Conservation (phyloP, 2,888 invertebrate species). For the Nomada ruficornis region DNA sequence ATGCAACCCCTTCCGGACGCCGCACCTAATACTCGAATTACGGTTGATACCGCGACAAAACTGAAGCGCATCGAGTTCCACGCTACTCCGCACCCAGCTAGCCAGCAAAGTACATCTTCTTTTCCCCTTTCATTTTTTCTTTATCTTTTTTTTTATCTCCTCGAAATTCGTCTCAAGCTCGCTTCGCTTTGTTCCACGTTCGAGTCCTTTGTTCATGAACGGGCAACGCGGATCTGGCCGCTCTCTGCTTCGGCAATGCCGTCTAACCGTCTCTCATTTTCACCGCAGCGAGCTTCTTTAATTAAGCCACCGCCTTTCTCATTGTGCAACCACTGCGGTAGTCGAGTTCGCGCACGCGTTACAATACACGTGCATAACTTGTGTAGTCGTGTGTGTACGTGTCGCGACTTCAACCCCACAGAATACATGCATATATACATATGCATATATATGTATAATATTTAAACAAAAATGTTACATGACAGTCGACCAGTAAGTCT, state of each 20-base stretch:
- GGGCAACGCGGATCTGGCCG: not conserved
- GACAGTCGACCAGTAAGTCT: too few relatives aligned
- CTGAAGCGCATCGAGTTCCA: not conserved
- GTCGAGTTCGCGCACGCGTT: slow-evolving; percentile 27
- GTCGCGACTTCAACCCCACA: slow-evolving; percentile 20
- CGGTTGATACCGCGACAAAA: not conserved
- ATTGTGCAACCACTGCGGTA: slow-evolving; percentile 46
- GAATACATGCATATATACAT: not conserved
- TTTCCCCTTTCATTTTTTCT: too few relatives aligned
- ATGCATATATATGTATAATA: not conserved
- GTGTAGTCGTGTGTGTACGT: not conserved
- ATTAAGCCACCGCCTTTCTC: slow-evolving; percentile 56
- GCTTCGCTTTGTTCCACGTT: not conserved
- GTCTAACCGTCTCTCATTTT: slow-evolving; percentile 40
- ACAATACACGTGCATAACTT: not conserved
- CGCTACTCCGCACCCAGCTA: not conserved
- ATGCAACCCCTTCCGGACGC: not conserved
- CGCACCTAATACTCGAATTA: not conserved
- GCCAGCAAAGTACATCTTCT: not conserved
- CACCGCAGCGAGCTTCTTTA: slow-evolving; percentile 47
- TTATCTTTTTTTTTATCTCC: not conserved
- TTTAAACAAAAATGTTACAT: too few relatives aligned
- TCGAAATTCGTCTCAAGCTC: slow-evolving; percentile 12
- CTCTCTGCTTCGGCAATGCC: not conserved
- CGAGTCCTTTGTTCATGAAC: slow-evolving; percentile 21